Conservation (phyloP, 2,797 vertebrate genomes). For the Morelia viridis region DNA sequence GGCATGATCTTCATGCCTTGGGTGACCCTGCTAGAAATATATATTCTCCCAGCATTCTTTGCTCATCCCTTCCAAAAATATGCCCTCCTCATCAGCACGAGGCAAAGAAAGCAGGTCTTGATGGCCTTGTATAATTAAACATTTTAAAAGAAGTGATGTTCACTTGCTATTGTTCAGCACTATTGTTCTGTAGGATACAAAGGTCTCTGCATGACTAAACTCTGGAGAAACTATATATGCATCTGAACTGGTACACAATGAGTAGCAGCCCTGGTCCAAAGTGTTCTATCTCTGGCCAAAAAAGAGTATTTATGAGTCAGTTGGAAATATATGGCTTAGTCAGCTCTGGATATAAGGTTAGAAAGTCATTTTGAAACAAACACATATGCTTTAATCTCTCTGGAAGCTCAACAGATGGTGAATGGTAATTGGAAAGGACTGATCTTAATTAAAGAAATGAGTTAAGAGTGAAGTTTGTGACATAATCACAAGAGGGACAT, state of each 20-base stretch:
- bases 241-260: neutral
- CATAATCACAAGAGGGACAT: neutral
- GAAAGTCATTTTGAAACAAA: conserved; percentile 57
- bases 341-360: conserved; percentile 46
- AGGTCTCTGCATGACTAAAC: neutral
- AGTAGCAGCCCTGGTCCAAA: conserved; percentile 14
- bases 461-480: neutral
- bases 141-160: neutral
- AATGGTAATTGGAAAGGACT: conserved; percentile 23
- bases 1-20: too few relatives aligned
- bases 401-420: conserved; percentile 46
- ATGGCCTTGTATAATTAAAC: neutral
- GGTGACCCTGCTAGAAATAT: too few relatives aligned
- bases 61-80: too few relatives aligned
- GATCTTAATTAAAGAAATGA: conserved; percentile 17
- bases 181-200: neutral
- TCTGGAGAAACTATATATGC: neutral
- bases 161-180: neutral
- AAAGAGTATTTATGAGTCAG: conserved; percentile 43
- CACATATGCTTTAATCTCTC: conserved; percentile 58
- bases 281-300: conserved; percentile 31
- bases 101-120: too few relatives aligned
- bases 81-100: too few relatives aligned
- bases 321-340: conserved; percentile 62
- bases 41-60: too few relatives aligned